Conservation (phyloP, 2,797 vertebrate genomes). For the Enteromius paludinosus region DNA sequence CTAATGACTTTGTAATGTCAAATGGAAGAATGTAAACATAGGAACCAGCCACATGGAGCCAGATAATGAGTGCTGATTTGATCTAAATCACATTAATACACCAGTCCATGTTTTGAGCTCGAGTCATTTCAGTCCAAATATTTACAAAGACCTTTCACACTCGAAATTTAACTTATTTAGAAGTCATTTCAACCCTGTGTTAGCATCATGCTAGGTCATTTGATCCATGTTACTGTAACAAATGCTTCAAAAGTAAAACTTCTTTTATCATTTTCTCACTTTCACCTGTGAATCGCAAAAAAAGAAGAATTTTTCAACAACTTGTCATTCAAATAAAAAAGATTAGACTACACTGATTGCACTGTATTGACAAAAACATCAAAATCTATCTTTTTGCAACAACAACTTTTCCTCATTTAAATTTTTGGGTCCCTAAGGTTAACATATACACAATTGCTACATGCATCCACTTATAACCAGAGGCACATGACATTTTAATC, state of each 20-base stretch:
- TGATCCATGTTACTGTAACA: not conserved
- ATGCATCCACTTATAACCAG: not conserved
- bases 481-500: not conserved
- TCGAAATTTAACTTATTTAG: not conserved
- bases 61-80: conserved; percentile 19
- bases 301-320: not conserved
- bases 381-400: not conserved
- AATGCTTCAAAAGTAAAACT: not conserved
- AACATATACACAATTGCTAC: not conserved
- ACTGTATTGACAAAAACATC: not conserved
- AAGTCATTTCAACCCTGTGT: not conserved
- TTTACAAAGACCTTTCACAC: conserved; percentile 20
- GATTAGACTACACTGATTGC: not conserved
- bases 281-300: not conserved
- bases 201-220: not conserved
- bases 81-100: conserved; percentile 26
- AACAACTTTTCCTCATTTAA: not conserved
- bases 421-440: not conserved
- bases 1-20: conserved; percentile 40
- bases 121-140: not conserved
- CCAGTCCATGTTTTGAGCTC: not conserved
- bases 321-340: not conserved
- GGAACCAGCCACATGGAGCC: conserved; percentile 27
- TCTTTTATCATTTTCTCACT: not conserved
- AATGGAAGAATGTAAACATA: conserved; percentile 47